phyloP scores from a whole-genome alignment of 2,797 vertebrate genomes.

The Argya squamiceps region DNA sequence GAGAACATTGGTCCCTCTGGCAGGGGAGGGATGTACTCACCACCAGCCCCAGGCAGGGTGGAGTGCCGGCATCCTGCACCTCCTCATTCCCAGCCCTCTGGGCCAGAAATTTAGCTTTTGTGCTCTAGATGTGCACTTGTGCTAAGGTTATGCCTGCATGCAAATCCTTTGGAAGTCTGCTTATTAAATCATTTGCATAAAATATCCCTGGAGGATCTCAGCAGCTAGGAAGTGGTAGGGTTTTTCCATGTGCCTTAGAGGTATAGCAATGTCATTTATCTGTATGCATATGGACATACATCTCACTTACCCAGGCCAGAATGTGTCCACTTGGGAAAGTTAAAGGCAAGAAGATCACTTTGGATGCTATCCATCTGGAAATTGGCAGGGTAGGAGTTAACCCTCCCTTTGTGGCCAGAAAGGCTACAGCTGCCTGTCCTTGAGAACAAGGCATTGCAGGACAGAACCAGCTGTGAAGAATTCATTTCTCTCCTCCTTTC shows the following conservation, averaged over 20 bases:
- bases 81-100: background rate
- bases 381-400: constrained; percentile 54
- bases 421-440: constrained; percentile 45
- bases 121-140: background rate
- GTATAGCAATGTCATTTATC: background rate
- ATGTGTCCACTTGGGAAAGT: background rate
- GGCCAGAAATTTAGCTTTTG: background rate
- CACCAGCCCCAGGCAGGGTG: background rate
- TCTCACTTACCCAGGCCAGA: background rate
- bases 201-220: background rate
- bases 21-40: background rate
- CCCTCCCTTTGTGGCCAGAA: constrained; percentile 23
- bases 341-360: constrained; percentile 18
- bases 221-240: background rate
- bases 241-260: background rate
- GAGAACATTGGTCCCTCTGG: background rate
- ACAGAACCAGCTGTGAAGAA: constrained; percentile 50
- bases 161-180: background rate
- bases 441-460: constrained; percentile 41
- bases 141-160: constrained; percentile 2
- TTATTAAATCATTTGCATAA: constrained; percentile 2
- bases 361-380: constrained; percentile 37
- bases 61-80: background rate
- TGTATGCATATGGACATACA: background rate
- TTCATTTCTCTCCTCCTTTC: constrained; percentile 14